Evolutionary conservation across 1,140 invertebrate genomes (phyloP).

Genomic region (Chlorops oryzae): DNA sequence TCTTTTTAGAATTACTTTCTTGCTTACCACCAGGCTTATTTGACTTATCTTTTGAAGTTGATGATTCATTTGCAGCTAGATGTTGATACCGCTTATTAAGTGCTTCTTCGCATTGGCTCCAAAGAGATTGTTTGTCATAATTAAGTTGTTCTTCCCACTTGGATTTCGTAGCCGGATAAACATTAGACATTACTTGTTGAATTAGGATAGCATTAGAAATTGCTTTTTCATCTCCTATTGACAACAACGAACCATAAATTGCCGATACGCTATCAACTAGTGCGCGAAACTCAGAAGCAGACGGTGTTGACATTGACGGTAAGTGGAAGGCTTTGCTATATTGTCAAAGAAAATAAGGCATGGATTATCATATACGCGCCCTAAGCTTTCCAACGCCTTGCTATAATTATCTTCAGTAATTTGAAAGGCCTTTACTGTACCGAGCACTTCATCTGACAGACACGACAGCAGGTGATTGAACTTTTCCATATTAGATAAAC

Average conservation of each 20-base stretch:
- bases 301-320: not conserved
- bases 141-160: not conserved
- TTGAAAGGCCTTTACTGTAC: not conserved
- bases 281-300: not conserved
- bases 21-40: too few species aligned
- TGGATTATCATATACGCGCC: not conserved
- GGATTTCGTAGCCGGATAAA: not conserved
- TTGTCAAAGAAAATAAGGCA: not conserved
- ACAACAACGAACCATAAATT: not conserved
- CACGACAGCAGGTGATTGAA: not conserved
- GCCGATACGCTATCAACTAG: not conserved
- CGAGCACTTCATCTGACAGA: too few species aligned
- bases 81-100: conserved; percentile 1
- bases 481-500: conserved; percentile 1
- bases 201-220: not conserved
- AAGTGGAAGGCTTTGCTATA: not conserved
- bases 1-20: not conserved
- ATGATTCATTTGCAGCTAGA: not conserved
- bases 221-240: not conserved
- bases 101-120: not conserved
- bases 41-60: not conserved
- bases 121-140: not conserved
- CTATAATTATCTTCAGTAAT: not conserved
- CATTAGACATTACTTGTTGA: not conserved
- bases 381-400: not conserved